Base-by-base conservation (phyloP, 2,888 invertebrate species). In the Lumbricus terrestris region DNA sequence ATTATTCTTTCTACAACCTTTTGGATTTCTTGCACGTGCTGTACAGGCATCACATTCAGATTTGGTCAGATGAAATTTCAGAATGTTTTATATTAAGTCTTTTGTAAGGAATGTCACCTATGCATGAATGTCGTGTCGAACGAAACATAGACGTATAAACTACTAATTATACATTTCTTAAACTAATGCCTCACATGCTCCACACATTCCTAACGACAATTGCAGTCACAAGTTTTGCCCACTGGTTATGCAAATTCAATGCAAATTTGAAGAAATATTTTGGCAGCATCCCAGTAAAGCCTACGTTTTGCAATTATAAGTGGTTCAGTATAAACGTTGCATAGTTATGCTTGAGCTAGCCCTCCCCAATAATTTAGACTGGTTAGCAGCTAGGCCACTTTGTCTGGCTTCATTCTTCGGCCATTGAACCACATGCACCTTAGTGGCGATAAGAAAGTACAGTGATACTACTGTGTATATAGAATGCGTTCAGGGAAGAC, bases 21-120 rank as follows among this genome's bases (percentile, higher is more conserved):
- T n/a, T n/a, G n/a, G n/a, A n/a, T 15, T 69, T n/a, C 69, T 69
- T 69, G 29, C 69, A 69, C 69, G 3, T 69, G 69, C 29, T 69
- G 69, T n/a, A 69, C 8, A 69, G 0, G 8, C 11, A 29, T 69
- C 69, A 11, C 69, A 69, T 69, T 69, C n/a, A 29, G 69, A 69
- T 69, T 8, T 16, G 69, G 69, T 29, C 29, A 69, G 69, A 69
- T 69, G 69, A 29, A 69, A 69, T 69, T n/a, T 3, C 13, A n/a
- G 69, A 69, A 69, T 69, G 69, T 69, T n/a, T n/a, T n/a, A n/a
- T n/a, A n/a, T 69, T n/a, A 69, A 69, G 69, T n/a, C n/a, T n/a
- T 47, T 15, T n/a, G 29, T n/a, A 69, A 69, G 69, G 69, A 69
- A n/a, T 69, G n/a, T 29, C 23, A 47, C 47, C 23, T 47, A 47